These are phyloP conservation scores for Periophthalmus magnuspinnatus DNA, from an alignment of 2,797 vertebrate genomes.

Conservation along the genomic window DNA sequence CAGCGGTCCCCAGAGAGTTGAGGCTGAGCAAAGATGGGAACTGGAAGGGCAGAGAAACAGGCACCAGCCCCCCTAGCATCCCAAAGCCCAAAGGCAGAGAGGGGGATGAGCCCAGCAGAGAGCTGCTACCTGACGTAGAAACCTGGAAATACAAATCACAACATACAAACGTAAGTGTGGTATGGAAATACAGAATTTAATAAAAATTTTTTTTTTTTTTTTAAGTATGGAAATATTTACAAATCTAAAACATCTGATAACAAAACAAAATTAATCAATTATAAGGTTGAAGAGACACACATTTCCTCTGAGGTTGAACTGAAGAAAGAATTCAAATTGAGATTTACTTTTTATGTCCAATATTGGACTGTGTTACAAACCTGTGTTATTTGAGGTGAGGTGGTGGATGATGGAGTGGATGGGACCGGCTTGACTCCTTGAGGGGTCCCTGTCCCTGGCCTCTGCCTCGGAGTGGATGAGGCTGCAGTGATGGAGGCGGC, in stretches of 20 bases:
- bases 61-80: conserved; percentile 94
- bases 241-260: too few species aligned
- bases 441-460: conserved; percentile 63
- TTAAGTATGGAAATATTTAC: too few species aligned
- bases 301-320: too few species aligned
- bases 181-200: too few species aligned
- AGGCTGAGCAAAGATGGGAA: conserved; percentile 91
- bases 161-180: too few species aligned
- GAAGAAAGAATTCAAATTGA: too few species aligned
- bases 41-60: conserved; percentile 94
- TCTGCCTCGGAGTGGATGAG: conserved; percentile 65
- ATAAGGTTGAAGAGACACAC: too few species aligned
- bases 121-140: conserved; percentile 81
- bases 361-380: conserved; percentile 38
- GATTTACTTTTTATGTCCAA: too few species aligned
- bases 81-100: conserved; percentile 91
- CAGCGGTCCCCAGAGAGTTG: conserved; percentile 55
- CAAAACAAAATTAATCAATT: too few species aligned
- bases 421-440: conserved; percentile 47
- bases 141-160: conserved; percentile 54
- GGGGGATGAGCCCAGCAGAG: conserved; percentile 82
- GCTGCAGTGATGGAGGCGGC: conserved; percentile 45
- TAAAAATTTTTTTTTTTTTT: too few species aligned
- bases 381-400: conserved; percentile 74
- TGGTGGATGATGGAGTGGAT: conserved; percentile 62